Evolutionary conservation across 2,113 vertebrate species (phyloP).

Genomic region (Sceloporus undulatus): DNA sequence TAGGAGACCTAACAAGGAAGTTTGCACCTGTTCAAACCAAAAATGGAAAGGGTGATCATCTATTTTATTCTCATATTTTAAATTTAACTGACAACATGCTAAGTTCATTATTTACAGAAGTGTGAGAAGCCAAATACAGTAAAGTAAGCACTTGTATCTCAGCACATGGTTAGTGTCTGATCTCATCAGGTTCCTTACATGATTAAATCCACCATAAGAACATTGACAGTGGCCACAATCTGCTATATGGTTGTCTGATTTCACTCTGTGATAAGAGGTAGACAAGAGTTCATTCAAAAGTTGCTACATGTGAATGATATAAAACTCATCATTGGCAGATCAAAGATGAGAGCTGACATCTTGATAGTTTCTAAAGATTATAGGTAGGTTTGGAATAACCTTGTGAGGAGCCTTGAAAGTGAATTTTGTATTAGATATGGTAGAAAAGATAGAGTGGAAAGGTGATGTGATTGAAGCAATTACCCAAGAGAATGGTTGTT

Average conservation of each 20-base stretch:
- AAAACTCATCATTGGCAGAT: not conserved
- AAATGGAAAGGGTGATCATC: not conserved
- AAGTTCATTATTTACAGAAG: not conserved
- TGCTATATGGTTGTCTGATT: not conserved
- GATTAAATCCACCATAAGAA: not conserved
- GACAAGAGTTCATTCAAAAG: not conserved
- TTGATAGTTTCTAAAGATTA: constrained; percentile 17
- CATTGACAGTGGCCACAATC: not conserved
- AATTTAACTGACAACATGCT: not conserved
- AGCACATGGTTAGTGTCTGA: not conserved
- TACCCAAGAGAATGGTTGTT: constrained; percentile 6
- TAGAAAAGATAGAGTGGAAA: constrained; percentile 26
- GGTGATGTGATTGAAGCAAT: constrained; percentile 25
- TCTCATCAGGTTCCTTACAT: not conserved
- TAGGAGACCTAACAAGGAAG: not conserved
- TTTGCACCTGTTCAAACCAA: not conserved
- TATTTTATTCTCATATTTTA: not conserved
- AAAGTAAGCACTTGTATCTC: not conserved
- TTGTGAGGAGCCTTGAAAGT: constrained; percentile 16
- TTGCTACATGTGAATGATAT: not conserved
- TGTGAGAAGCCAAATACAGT: not conserved
- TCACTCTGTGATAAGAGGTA: not conserved
- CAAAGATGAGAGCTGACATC: not conserved
- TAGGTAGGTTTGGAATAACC: constrained; percentile 2
- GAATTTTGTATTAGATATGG: constrained; percentile 9